Conservation (phyloP, 2,888 invertebrate genomes). For the Eupeodes luniger region DNA sequence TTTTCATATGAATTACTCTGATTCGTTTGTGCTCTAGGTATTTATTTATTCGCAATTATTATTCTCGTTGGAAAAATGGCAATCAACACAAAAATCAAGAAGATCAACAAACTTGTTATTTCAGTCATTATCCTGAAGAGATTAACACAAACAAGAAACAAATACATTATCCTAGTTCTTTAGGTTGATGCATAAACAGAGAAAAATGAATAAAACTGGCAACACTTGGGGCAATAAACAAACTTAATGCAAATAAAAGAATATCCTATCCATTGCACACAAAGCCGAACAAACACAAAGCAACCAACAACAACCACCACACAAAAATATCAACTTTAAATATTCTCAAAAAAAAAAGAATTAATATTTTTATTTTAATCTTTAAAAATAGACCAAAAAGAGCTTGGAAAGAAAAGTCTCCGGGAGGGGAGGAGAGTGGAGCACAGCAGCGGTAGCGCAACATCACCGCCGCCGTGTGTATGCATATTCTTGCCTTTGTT, state of each 20-base stretch:
- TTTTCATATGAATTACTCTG: neutral
- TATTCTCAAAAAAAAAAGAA: conserved; percentile 22
- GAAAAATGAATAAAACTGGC: neutral
- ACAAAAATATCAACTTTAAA: conserved; percentile 3
- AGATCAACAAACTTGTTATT: conserved; percentile 53
- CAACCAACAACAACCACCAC: conserved; percentile 41
- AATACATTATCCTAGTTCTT: conserved; percentile 3
- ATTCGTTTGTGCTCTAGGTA: neutral
- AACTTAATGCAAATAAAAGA: conserved; percentile 63
- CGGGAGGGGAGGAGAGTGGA: neutral
- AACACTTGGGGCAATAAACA: conserved; percentile 60
- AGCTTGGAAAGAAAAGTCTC: conserved; percentile 15
- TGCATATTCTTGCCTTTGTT: conserved; percentile 54
- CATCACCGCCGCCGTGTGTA: neutral
- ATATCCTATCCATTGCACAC: conserved; percentile 52
- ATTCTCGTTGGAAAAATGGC: neutral
- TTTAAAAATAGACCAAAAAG: conserved; percentile 20
- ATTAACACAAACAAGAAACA: conserved; percentile 3
- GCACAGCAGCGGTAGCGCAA: neutral
- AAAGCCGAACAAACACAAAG: conserved; percentile 39
- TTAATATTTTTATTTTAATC: conserved; percentile 20
- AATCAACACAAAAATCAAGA: conserved; percentile 23
- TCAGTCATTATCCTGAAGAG: conserved; percentile 33
- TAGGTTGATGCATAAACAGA: neutral
- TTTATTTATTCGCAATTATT: conserved; percentile 17